Conservation (phyloP, 2,797 vertebrate genomes). For the Vultur gryphus region DNA sequence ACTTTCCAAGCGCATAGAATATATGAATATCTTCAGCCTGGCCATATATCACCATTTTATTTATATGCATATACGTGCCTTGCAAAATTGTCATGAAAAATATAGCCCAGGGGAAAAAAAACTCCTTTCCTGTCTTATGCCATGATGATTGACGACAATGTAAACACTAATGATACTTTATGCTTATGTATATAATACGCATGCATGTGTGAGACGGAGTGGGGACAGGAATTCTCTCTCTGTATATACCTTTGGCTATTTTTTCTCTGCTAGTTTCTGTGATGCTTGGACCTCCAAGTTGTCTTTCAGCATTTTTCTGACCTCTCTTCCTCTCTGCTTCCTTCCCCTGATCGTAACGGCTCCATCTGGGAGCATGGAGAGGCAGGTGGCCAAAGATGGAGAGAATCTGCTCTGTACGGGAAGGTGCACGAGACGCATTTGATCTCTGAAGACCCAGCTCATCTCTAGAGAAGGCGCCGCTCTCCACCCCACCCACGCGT, state of each 20-base stretch:
- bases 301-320: background rate
- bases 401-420: background rate
- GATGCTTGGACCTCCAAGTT: background rate
- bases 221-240: background rate
- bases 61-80: background rate
- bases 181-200: background rate
- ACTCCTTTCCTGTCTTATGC: conserved; percentile 21
- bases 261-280: background rate
- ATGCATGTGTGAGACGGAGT: background rate
- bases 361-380: background rate
- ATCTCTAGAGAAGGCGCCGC: conserved; percentile 3
- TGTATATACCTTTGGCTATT: background rate
- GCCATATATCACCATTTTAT: background rate
- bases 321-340: background rate
- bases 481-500: conserved; percentile 32
- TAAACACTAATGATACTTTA: conserved; percentile 35
- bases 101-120: background rate
- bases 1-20: background rate
- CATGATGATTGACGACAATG: background rate
- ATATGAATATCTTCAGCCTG: background rate
- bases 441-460: conserved; percentile 9
- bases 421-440: background rate
- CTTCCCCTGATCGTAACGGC: background rate
- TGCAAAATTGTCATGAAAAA: conserved; percentile 27
- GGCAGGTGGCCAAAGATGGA: background rate